phyloP scores from a whole-genome alignment of 2,797 vertebrate genomes.

The Urosaurus nigricauda region DNA sequence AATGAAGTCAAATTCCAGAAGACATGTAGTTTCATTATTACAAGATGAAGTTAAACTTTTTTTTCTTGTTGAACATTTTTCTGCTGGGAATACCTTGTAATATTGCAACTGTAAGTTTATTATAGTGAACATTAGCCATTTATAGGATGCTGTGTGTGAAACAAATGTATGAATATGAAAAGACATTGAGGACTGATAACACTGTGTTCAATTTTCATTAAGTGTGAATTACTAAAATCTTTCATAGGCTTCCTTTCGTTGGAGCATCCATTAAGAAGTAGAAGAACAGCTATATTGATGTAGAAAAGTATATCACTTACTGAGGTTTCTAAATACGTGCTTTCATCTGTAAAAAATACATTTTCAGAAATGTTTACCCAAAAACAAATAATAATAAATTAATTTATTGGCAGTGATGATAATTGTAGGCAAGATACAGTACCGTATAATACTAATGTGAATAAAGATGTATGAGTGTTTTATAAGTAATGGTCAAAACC shows the following conservation, averaged over 20 bases:
- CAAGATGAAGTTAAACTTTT: neutral
- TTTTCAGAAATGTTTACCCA: neutral
- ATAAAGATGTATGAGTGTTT: neutral
- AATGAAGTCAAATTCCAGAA: neutral
- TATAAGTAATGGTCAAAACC: neutral
- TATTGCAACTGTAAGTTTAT: neutral
- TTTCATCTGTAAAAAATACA: neutral
- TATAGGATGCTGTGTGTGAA: neutral
- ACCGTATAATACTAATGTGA: neutral
- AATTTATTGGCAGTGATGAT: neutral
- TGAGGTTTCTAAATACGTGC: neutral
- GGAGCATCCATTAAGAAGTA: neutral
- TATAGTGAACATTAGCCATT: neutral
- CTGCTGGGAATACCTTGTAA: neutral
- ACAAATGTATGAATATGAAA: slow-evolving; percentile 1
- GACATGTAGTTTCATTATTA: neutral
- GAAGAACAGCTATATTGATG: neutral
- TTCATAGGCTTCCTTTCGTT: neutral
- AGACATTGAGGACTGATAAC: neutral
- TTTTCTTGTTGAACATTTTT: neutral
- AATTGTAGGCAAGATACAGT: neutral
- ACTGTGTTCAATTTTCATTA: neutral
- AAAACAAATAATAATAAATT: neutral
- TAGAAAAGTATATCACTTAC: neutral
- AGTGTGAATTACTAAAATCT: neutral